Conservation (phyloP, 2,113 vertebrate genomes). For the Sardina pilchardus region DNA sequence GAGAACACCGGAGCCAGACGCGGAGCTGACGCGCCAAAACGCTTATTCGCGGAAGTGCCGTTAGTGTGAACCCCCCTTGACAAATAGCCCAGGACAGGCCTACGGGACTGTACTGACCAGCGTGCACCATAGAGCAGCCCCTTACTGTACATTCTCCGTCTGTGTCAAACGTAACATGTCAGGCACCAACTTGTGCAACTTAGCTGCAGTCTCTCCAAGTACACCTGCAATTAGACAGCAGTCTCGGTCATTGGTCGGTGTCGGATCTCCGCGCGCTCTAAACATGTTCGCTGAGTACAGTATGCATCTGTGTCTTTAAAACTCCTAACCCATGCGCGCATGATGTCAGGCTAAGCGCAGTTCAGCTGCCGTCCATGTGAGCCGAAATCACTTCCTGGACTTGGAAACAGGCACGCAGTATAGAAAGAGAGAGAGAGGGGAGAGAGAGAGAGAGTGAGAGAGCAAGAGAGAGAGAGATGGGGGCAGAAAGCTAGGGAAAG, state of each 20-base stretch:
- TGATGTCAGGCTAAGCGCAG: constrained; percentile 72
- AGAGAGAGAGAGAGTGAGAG: constrained; percentile 54
- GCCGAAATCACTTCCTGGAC: constrained; percentile 77
- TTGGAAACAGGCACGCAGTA: constrained; percentile 63
- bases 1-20: no score
- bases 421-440: constrained; percentile 51
- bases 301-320: constrained; percentile 74
- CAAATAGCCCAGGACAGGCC: not conserved
- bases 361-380: constrained; percentile 70
- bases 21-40: no score
- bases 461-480: constrained; percentile 51
- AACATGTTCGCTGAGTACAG: not conserved
- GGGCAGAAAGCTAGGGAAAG: constrained; percentile 52
- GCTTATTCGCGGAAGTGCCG: no score
- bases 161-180: not conserved
- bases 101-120: not conserved
- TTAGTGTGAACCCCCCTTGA: not conserved
- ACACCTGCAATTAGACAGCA: not conserved
- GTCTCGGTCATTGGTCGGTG: not conserved
- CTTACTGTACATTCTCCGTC: not conserved
- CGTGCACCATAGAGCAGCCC: not conserved
- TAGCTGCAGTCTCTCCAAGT: not conserved
- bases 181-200: not conserved
- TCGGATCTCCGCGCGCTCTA: not conserved
- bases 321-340: constrained; percentile 61